Evolutionary conservation across 2,797 vertebrate genomes (phyloP), one percentile per base, ranked within the genome.

Genomic region (Luscinia megarhynchos): DNA sequence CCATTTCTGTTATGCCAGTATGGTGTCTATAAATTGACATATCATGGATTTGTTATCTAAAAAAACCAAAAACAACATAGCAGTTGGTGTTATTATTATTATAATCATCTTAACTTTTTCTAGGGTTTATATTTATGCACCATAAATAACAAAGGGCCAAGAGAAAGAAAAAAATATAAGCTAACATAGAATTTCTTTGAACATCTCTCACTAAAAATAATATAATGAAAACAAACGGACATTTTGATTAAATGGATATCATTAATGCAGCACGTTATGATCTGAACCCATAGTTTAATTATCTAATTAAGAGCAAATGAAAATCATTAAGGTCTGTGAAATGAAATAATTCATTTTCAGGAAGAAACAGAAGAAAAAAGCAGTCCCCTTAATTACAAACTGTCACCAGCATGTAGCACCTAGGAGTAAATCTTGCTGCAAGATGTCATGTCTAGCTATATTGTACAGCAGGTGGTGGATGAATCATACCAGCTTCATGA

Each of bases 181-280:
- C 87, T 93, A 96, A 87, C 2, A 46, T 15, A 53, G 62, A 97
- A 90, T 87, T 74, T 82, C 57, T 73, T 93, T 89, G 88, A 77
- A 43, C 55, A 77, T 58, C 61, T 93, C 84, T 94, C 91, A 81
- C 84, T 91, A 96, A 97, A 96, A 40, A 92, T 87, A 90, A 75
- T 58, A 58, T 94, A 96, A 94, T 93, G 87, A 95, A 97, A 98
- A 97, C 93, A 97, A 98, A 96, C 15, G 76, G 88, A 86, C 54
- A 46, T 95, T 98, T 97, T 97, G 91, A 97, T 97, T 97, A 97
- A 97, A 96, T 90, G 89, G 67, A 77, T 97, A 95, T 93, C 88
- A 96, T 97, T 97, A 97, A 70, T 87, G 87, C 96, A 95, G 69
- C 66, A 95, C 95, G 93, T 96, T 98, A 96, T 97, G 94, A 97